Evolutionary conservation across 2,888 invertebrate genomes (phyloP), one percentile per base, ranked within the genome.

Genomic region (Meganola albula): DNA sequence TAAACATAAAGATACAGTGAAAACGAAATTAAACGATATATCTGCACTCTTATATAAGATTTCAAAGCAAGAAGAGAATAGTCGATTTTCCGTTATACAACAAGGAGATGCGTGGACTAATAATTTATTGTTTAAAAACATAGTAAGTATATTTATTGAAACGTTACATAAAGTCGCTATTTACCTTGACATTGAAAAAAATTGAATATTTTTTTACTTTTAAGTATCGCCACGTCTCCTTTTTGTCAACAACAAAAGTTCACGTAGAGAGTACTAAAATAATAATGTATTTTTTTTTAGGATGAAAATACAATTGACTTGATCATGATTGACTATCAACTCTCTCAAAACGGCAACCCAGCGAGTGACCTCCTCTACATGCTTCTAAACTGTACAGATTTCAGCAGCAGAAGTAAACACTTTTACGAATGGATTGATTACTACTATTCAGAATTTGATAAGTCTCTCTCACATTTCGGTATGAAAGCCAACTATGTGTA

Each of bases 81-180:
- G 55, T 3, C 63, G 59, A 37, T 50, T 58, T 39, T 36, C 56
- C 5, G 44, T 70, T 3, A 58, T 73, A 9, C 50, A 50, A 22
- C 73, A 74, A 33, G 73, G 73, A 4, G 73, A 74, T 34, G 51
- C 58, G 10, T 73, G 73, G 72, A 66, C 59, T 1, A 73, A 71
- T 21, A 74, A 74, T 35, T 49, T 73, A n/a, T 48, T 73, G 51
- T 71, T 63, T 27, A 59, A 33, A 36, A 41, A 55, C 23, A 34
- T 59, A 52, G 70, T 54, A 48, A 45, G 58, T 40, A 27, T 21
- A 2, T 16, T 21, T 14, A 20, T 9, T 18, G n/a, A n/a, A n/a
- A n/a, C n/a, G n/a, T n/a, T n/a, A n/a, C n/a, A n/a, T n/a, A n/a
- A n/a, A n/a, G n/a, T n/a, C n/a, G n/a, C n/a, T n/a, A n/a, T n/a